Base-by-base conservation (phyloP, 2,888 invertebrate species). In the Cryptus viduatorius region DNA sequence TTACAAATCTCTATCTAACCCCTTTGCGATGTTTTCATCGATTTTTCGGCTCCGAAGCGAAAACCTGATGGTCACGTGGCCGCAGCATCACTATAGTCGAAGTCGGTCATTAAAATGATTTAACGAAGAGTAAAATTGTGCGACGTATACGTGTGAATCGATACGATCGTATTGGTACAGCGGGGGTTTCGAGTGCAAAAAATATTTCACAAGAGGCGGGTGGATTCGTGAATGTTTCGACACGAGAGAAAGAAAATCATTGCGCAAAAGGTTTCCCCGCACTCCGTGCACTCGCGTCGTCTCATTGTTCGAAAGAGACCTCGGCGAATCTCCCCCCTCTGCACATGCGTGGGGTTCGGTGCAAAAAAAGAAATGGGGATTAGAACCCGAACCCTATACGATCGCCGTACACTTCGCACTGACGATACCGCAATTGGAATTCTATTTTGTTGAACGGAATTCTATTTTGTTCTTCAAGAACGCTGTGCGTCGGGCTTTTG, bases 341-440 rank as follows among this genome's bases (percentile, higher is more conserved):
- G 24, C 24, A 24, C 24, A 24, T 24, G 24, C 24, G 46, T 69
- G 77, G 76, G 67, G 56, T 56, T 79, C 64, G 73, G 69, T 71
- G 71, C 69, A 59, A 65, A 83, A 73, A 69, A 82, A 72, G 59
- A 78, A 65, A 83, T 71, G 42, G 59, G 61, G 65, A 79, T 75
- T 76, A 76, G 79, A 83, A 71, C 68, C 42, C 61, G 53, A 75
- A 31, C 61, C 16, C 24, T 12, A 24, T 1, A 64, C 50, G 69
- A 61, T 75, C 61, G 71, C n/a, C 59, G 73, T 79, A 65, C 44
- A 64, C 61, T 64, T 29, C n/a, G 48, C 61, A 14, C 19, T 12
- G 24, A 64, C 61, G 69, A 75, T 69, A 69, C 68, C 59, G 76
- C 65, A 67, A 53, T 67, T 44, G 46, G 61, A 80, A 80, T 80